phyloP scores from a whole-genome alignment of 1,140 invertebrate genomes.

The Papilio machaon region DNA sequence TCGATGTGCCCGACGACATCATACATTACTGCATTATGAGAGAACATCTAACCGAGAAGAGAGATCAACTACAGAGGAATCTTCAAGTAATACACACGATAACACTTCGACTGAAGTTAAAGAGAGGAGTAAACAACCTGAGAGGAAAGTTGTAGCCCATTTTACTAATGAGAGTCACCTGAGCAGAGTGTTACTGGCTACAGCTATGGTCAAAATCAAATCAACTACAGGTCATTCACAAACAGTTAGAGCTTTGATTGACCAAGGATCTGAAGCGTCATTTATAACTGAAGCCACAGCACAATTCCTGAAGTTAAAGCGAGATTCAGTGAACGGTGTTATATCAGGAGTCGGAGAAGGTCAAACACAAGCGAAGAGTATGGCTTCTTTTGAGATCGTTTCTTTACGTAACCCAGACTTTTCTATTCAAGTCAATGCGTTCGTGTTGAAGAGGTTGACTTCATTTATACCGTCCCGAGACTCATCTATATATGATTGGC shows the following conservation, averaged over 20 bases:
- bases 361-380: too few relatives aligned
- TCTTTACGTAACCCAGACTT: too few relatives aligned
- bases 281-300: constrained; percentile 31
- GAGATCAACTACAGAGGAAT: background rate
- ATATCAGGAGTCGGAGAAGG: too few relatives aligned
- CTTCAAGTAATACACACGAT: background rate
- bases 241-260: constrained; percentile 35
- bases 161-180: constrained; percentile 38
- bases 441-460: too few relatives aligned
- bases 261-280: constrained; percentile 37
- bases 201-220: constrained; percentile 41
- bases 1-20: constrained; percentile 41
- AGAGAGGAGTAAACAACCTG: background rate
- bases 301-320: constrained; percentile 23
- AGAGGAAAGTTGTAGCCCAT: constrained; percentile 37
- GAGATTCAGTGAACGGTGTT: too few relatives aligned
- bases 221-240: constrained; percentile 37
- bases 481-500: too few relatives aligned
- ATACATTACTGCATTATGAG: constrained; percentile 45
- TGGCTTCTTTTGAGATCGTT: too few relatives aligned
- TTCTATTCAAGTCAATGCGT: too few relatives aligned
- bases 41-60: constrained; percentile 10
- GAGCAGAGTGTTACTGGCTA: constrained; percentile 42
- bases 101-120: background rate
- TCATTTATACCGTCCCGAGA: too few relatives aligned